A percentile compares a stretch with the other conserved stretches of the same genome.
These are phyloP conservation scores for Pampusana beccarii DNA, from an alignment of 2,113 vertebrate species.

Conservation along the genomic window DNA sequence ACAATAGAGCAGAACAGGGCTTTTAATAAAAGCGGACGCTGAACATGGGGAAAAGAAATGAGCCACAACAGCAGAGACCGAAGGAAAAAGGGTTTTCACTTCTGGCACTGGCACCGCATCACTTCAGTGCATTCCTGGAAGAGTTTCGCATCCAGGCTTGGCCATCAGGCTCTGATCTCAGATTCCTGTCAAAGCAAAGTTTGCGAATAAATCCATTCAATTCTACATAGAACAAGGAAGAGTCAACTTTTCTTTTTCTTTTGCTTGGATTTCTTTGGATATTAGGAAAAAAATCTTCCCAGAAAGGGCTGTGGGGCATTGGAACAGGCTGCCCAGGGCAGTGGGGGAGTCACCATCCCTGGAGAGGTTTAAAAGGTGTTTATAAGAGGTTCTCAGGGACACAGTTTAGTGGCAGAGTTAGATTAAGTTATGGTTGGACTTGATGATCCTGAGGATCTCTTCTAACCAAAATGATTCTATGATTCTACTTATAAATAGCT, in stretches of 20 bases:
- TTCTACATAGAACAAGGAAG: neutral
- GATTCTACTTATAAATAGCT: neutral
- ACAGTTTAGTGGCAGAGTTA: too few relatives aligned
- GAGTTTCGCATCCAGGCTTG: neutral
- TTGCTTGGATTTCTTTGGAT: neutral
- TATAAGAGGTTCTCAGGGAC: too few relatives aligned
- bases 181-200: neutral
- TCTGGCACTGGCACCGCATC: neutral
- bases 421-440: too few relatives aligned
- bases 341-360: too few relatives aligned
- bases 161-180: neutral
- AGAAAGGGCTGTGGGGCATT: too few relatives aligned
- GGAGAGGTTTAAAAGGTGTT: too few relatives aligned
- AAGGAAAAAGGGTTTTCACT: neutral
- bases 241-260: neutral
- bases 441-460: too few relatives aligned
- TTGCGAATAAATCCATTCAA: neutral
- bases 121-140: rapidly evolving
- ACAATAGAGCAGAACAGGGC: rapidly evolving
- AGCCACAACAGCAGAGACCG: neutral
- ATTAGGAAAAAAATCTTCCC: too few relatives aligned
- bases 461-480: too few relatives aligned
- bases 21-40: neutral
- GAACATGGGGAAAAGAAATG: rapidly evolving
- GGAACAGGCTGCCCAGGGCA: too few relatives aligned